Percentiles rank a stretch among this genome's conserved stretches.
phyloP scores from a whole-genome alignment of 2,888 invertebrate species.

The Ophion ventricosus region DNA sequence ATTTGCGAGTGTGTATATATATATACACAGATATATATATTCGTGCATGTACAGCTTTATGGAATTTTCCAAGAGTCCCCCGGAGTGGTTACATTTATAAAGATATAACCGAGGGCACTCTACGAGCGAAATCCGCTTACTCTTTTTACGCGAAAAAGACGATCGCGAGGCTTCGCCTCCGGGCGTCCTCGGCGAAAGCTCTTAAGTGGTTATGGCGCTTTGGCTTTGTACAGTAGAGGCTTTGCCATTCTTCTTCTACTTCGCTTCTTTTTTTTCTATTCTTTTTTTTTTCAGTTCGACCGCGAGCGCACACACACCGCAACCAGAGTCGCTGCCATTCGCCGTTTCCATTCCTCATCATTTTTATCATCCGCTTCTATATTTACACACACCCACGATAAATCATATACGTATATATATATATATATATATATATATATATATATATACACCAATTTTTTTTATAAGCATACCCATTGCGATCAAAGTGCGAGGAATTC shows the following conservation, averaged over 20 bases:
- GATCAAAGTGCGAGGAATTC: neutral
- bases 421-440: neutral
- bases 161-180: slow-evolving; percentile 68
- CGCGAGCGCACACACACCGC: slow-evolving; percentile 69
- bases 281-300: slow-evolving; percentile 8
- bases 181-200: slow-evolving; percentile 74
- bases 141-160: slow-evolving; percentile 75
- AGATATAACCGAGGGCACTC: slow-evolving; percentile 81
- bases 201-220: slow-evolving; percentile 82
- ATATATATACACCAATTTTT: neutral
- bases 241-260: slow-evolving; percentile 62
- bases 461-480: neutral
- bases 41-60: slow-evolving; percentile 23
- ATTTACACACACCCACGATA: slow-evolving; percentile 36
- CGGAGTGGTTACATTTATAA: slow-evolving; percentile 83
- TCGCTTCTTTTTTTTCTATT: slow-evolving; percentile 33
- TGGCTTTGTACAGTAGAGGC: slow-evolving; percentile 79
- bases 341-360: slow-evolving; percentile 32
- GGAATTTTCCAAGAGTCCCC: slow-evolving; percentile 53
- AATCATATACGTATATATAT: slow-evolving; percentile 14
- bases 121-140: slow-evolving; percentile 81
- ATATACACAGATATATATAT: too few species aligned
- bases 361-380: slow-evolving; percentile 52
- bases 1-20: too few species aligned
- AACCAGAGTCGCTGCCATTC: slow-evolving; percentile 72